phyloP scores from a whole-genome alignment of 2,888 invertebrate genomes.

The Dryocosmus kuriphilus region DNA sequence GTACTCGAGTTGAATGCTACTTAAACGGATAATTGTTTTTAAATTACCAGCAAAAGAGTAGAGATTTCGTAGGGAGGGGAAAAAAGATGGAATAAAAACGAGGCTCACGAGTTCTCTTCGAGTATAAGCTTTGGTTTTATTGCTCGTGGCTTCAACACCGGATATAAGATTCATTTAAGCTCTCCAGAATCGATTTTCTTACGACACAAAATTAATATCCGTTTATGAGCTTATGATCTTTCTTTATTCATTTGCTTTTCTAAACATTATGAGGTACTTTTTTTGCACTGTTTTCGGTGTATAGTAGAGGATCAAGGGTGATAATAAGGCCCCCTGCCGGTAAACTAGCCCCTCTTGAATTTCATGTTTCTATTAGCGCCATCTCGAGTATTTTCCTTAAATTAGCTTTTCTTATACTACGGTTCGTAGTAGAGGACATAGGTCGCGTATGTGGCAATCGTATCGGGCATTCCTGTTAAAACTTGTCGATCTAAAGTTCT shows the following conservation, averaged over 20 bases:
- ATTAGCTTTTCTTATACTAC: no score
- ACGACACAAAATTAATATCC: neutral
- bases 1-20: conserved; percentile 5
- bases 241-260: neutral
- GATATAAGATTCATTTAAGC: neutral
- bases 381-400: no score
- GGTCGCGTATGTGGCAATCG: no score
- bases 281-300: no score
- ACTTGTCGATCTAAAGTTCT: no score
- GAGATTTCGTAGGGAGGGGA: neutral
- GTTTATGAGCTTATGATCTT: neutral
- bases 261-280: neutral
- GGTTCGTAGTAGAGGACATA: no score
- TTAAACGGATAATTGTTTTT: conserved; percentile 30
- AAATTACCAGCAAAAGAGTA: neutral
- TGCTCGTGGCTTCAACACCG: neutral
- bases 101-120: neutral
- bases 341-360: no score
- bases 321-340: no score
- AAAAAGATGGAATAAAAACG: conserved; percentile 21
- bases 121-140: conserved; percentile 7
- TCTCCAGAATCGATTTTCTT: neutral
- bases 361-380: no score
- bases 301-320: no score
- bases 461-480: no score